Conservation (phyloP, 2,888 invertebrate genomes). For the Noctua fimbriata region DNA sequence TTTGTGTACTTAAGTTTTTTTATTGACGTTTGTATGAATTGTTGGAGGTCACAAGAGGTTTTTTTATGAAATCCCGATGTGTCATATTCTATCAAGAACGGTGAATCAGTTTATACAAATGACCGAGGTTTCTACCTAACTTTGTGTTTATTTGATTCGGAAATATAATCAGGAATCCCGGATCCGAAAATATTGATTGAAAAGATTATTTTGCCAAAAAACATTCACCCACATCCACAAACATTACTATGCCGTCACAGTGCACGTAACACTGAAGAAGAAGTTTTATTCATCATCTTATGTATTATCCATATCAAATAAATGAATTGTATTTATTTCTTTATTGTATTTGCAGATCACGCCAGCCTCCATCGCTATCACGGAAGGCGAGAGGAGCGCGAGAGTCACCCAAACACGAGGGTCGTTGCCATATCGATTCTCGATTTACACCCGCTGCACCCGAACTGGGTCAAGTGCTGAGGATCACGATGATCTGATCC, state of each 20-base stretch:
- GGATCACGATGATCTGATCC: slow-evolving; percentile 72
- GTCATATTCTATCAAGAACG: not conserved
- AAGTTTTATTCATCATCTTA: not conserved
- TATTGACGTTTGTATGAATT: not conserved
- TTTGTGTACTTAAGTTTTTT: slow-evolving; percentile 30
- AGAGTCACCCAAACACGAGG: slow-evolving; percentile 74
- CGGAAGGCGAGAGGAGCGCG: slow-evolving; percentile 72
- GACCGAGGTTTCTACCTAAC: not conserved
- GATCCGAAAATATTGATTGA: not conserved
- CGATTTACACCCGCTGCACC: slow-evolving; percentile 86
- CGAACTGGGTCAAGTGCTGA: slow-evolving; percentile 87
- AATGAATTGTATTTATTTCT: not conserved
- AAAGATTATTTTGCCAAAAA: not conserved
- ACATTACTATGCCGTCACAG: not conserved
- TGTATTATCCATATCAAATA: not conserved
- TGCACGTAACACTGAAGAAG: not conserved
- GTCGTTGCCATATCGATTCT: slow-evolving; percentile 88
- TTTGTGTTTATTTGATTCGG: not conserved
- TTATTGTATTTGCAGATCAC: slow-evolving; percentile 3
- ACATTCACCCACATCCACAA: not conserved
- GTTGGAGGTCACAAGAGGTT: not conserved
- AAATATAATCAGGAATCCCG: not conserved
- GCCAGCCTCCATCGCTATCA: slow-evolving; percentile 16
- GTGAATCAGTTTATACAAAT: slow-evolving; percentile 14
- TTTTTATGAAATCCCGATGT: not conserved